Percentiles rank a stretch among this genome's conserved stretches.
Conservation (phyloP, 2,888 invertebrate genomes). For the Lasioglossum lativentre region DNA sequence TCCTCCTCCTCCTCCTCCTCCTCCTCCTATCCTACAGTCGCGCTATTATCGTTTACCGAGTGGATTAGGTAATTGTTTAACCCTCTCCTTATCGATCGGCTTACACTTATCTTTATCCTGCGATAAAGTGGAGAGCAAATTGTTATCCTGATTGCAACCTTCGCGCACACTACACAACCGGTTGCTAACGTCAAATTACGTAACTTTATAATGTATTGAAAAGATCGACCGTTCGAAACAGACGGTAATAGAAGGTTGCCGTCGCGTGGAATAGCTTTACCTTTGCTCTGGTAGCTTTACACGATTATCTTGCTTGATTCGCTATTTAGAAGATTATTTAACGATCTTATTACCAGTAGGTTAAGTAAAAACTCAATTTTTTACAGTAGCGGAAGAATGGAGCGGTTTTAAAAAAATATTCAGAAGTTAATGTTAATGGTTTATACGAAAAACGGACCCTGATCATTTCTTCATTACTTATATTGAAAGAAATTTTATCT, state of each 20-base stretch:
- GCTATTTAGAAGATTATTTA: not conserved
- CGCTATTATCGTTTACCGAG: not conserved
- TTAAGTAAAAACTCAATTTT: not conserved
- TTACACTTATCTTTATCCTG: not conserved
- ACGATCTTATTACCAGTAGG: not conserved
- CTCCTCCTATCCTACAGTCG: not conserved
- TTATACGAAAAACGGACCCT: no score
- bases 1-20: no score
- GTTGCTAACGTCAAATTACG: slow-evolving; percentile 1
- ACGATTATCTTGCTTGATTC: not conserved
- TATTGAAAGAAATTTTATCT: not conserved
- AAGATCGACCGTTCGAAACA: not conserved
- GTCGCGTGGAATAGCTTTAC: not conserved
- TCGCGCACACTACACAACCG: not conserved
- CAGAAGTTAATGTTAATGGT: not conserved
- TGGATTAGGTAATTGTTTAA: slow-evolving; percentile 10
- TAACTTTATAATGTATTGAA: not conserved
- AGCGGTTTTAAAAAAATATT: not conserved
- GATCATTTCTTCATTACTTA: not conserved
- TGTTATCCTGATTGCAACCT: slow-evolving; percentile 3
- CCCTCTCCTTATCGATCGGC: not conserved
- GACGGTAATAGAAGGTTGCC: not conserved
- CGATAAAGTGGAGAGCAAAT: not conserved
- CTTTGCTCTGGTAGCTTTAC: not conserved
- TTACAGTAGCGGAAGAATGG: not conserved